Conservation (phyloP, 2,888 invertebrate genomes). For the Phlogophora meticulosa region DNA sequence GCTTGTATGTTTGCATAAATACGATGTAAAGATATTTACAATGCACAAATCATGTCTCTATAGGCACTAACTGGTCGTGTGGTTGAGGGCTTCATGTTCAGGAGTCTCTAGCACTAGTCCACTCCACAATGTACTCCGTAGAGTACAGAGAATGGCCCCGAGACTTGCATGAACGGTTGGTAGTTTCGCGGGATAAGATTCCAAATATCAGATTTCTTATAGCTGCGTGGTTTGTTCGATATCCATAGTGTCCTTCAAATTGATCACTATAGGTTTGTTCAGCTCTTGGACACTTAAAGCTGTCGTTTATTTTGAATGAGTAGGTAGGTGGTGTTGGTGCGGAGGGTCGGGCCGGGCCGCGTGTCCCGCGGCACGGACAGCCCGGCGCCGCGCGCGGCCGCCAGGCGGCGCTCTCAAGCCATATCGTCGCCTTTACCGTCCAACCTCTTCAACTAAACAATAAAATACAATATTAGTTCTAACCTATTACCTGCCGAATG, state of each 20-base stretch:
- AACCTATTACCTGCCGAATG: neutral
- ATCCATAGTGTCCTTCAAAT: conserved; percentile 29
- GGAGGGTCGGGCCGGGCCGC: conserved; percentile 25
- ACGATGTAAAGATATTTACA: conserved; percentile 60
- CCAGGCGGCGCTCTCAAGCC: conserved; percentile 78
- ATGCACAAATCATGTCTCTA: conserved; percentile 36
- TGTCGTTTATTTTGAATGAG: conserved; percentile 52
- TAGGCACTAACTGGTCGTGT: conserved; percentile 46
- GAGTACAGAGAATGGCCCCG: conserved; percentile 60
- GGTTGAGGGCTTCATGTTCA: conserved; percentile 38
- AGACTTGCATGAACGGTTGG: conserved; percentile 29
- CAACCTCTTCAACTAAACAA: conserved; percentile 85
- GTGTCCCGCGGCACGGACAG: conserved; percentile 38
- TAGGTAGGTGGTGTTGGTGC: conserved; percentile 30
- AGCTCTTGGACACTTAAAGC: conserved; percentile 47
- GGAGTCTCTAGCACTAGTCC: conserved; percentile 50
- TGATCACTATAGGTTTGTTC: conserved; percentile 40
- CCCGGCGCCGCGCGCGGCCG: conserved; percentile 52
- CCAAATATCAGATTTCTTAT: conserved; percentile 41
- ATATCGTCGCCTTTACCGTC: conserved; percentile 87
- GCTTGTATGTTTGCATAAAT: conserved; percentile 36
- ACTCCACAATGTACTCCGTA: conserved; percentile 58
- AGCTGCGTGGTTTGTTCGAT: conserved; percentile 36
- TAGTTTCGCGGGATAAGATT: conserved; percentile 36
- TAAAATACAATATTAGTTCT: conserved; percentile 30